phyloP scores from a whole-genome alignment of 2,888 invertebrate species.

The Theristus sp. region DNA sequence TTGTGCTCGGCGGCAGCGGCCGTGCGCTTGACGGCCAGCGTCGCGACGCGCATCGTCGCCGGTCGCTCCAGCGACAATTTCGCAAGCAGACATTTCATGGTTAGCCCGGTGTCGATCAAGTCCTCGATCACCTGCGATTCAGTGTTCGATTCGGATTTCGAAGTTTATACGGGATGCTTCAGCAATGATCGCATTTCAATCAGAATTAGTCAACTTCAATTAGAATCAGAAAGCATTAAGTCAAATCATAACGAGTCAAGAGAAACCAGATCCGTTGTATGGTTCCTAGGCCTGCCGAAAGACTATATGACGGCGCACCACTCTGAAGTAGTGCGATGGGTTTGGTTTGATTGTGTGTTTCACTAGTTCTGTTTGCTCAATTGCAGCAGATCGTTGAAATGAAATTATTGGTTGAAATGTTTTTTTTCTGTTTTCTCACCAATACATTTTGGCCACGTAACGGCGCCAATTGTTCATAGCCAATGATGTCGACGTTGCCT shows the following conservation, averaged over 20 bases:
- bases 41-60: slow-evolving; percentile 2
- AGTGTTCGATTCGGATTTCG: background rate
- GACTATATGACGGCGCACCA: no score
- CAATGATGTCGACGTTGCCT: slow-evolving; percentile 38
- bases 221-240: no score
- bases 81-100: slow-evolving; percentile 37
- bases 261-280: background rate
- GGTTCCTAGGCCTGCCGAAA: no score
- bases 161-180: no score
- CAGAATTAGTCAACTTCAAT: no score
- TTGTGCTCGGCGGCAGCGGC: background rate
- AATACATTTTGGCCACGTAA: slow-evolving; percentile 34
- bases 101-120: slow-evolving; percentile 41
- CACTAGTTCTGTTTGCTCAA: no score
- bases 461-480: slow-evolving; percentile 35
- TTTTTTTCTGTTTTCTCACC: no score
- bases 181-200: no score
- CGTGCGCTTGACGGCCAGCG: slow-evolving; percentile 5
- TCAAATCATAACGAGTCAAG: no score
- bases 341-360: no score
- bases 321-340: no score
- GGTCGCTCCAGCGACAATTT: slow-evolving; percentile 15
- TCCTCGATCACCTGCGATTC: slow-evolving; percentile 42
- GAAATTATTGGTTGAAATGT: background rate
- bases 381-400: background rate